Evolutionary conservation across 2,797 vertebrate species (phyloP), one percentile per base, ranked within the genome.

Genomic region (Tapera naevia): DNA sequence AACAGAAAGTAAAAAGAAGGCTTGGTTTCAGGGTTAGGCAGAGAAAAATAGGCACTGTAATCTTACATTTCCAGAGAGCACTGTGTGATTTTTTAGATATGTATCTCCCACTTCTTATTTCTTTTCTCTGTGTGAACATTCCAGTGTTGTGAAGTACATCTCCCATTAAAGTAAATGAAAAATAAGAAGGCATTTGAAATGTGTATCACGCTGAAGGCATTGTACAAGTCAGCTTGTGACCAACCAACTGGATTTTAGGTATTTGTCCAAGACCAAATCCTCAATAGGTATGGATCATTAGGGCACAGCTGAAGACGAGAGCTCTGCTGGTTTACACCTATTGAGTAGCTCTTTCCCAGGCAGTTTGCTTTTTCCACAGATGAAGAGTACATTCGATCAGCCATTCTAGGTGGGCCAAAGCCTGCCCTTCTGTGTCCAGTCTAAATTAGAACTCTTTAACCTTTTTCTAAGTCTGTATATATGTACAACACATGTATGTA

Each of bases 331-430:
- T 72, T 92, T 54, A 33, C 10, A 43, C 5, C 7, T 21, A 28
- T 19, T 50, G 9, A 71, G 14, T 43, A 81, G 15, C 21, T 32
- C 17, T 72, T 81, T 22, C 84, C 8, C 35, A 79, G 14, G 19
- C 7, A 74, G 23, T 57, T 74, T 74, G 11, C 22, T 74, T 70
- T 80, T 48, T 78, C 25, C 18, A 25, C 22, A 45, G 11, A 12
- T 15, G 10, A 86, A 9, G 1, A 48, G 22, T 22, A 25, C 0
- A 0, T 74, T 71, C 22, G 33, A 60, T 11, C 15, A 35, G 9
- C 11, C 50, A 48, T 17, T 72, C 3, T 14, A 60, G 11, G 14
- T 56, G 27, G 10, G 32, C 22, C 6, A 80, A 74, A 90, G 21
- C 6, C 23, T 71, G 22, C 13, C 13, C 12, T 88, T 61, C 22